A percentile compares a stretch with the other conserved stretches of the same genome.
Evolutionary conservation across 2,113 vertebrate species (phyloP).

Genomic region (Mus musculus): GRCm39 chr10:19555501-19556000

Average conservation of each 20-base stretch:
- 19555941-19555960: not conserved
- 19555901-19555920: not conserved
- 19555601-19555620: not conserved
- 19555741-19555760: not conserved
- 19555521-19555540: not conserved
- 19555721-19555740: not conserved
- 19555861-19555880: not conserved
- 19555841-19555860: not conserved
- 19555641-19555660: not conserved
- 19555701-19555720: constrained; percentile 15
- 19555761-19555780: constrained; percentile 2
- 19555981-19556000: not conserved
- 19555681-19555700: constrained; percentile 18
- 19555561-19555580: not conserved
- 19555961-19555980: not conserved
- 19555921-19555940: not conserved
- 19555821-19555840: not conserved
- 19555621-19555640: not conserved
- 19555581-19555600: not conserved
- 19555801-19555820: not conserved
- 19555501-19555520: not conserved
- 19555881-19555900: not conserved
- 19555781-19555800: not conserved
- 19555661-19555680: not conserved
- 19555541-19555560: not conserved